Evolutionary conservation across 2,888 invertebrate genomes (phyloP).

Genomic region (Synanthedon andrenaeformis): DNA sequence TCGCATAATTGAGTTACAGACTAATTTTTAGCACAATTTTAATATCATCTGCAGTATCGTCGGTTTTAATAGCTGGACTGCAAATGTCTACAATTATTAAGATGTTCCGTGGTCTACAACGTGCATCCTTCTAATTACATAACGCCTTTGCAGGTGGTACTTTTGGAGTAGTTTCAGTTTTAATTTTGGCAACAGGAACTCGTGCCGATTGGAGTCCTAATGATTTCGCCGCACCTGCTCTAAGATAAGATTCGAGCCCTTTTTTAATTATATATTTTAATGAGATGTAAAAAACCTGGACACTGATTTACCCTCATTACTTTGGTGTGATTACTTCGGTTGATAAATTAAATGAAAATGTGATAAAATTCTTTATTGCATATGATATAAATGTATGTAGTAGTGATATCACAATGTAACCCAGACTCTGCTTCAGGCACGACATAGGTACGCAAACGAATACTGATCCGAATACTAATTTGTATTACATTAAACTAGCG

Average conservation of each 20-base stretch:
- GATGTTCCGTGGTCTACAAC: no score
- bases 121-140: neutral
- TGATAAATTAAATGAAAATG: no score
- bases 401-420: no score
- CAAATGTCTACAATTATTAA: no score
- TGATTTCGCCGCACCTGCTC: conserved; percentile 29
- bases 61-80: neutral
- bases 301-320: no score
- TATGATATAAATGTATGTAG: no score
- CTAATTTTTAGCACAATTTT: neutral
- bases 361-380: no score
- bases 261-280: neutral
- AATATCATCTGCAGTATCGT: neutral
- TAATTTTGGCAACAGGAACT: conserved; percentile 23
- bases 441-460: no score
- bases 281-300: neutral
- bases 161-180: conserved; percentile 24
- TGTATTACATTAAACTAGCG: no score
- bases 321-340: no score
- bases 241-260: neutral
- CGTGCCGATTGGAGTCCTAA: conserved; percentile 23
- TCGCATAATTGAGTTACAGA: neutral
- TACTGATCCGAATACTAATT: no score
- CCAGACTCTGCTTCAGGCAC: no score
- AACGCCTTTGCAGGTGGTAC: conserved; percentile 22